Base-by-base conservation (phyloP, 2,888 invertebrate genomes). In the Napeogenes inachia region DNA sequence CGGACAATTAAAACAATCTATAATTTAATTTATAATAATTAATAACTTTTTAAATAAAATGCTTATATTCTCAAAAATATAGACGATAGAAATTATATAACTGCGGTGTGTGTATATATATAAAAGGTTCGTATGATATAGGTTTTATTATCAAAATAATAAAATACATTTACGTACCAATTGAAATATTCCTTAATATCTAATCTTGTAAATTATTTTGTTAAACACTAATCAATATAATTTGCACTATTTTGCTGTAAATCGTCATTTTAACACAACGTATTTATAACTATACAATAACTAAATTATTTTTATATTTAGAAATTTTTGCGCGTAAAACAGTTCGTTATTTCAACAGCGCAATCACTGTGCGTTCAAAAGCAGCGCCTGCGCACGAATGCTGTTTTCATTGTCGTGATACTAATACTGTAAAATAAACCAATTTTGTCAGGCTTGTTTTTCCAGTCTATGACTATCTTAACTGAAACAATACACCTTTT, bases 241-340 rank as follows among this genome's bases (percentile, higher is more conserved):
- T 91, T 74, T 91, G 90, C 65, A 91, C 90, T 62, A 91, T 82
- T 83, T 89, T 91, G 73, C 90, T 88, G 77, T 90, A 90, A 68
- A 91, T 85, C 13, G 90, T 90, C 90, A 91, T 91, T 74, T 77
- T 86, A 30, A 60, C 54, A 63, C 35, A 13, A 60, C 54, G 45
- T 61, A 61, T 56, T 54, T 65, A 21, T 21, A 21, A 21, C 21
- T 21, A 57, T 38, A 59, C 35, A n/a, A 13, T 13, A 50, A 42
- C 5, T 12, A 42, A 42, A 42, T 3, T 6, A 42, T 10, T 6
- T 10, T 42, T 42, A 42, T 3, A 42, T 42, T 42, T 42, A 42
- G 5, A 42, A 42, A 12, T 10, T 12, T 10, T 42, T 2, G 2
- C 10, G 12, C 10, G 42, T 10, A 42, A 42, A 10, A 42, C 12